Evolutionary conservation across 1,140 invertebrate species (phyloP), one percentile per base, ranked within the genome.

Genomic region (Drosophila mauritiana): DNA sequence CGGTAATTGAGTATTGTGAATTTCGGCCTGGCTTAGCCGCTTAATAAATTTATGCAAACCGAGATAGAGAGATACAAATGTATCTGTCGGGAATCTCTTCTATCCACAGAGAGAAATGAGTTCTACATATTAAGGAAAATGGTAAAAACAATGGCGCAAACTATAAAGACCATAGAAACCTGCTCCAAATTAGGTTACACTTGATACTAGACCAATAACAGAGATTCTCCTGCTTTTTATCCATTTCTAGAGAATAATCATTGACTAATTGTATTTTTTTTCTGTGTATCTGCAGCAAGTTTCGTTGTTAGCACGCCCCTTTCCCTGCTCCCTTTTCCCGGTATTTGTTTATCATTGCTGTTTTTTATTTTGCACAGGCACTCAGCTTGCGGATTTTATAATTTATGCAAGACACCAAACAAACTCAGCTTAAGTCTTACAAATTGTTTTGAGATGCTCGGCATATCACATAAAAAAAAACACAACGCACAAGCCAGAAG

Each of bases 371-470:
- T 56, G 67, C 51, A 57, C 51, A n/a, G 65, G 52, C 67, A 70
- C 68, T 72, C 65, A 53, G 76, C 81, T 49, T 84, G 65, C 80
- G 72, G 64, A 62, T 68, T 89, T 79, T 88, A 83, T 88, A 88
- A 88, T 88, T 88, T 88, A 88, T 88, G 79, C 83, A 72, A 73
- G 84, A 88, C 75, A 83, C 83, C 83, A 79, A 79, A 67, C 83
- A 72, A 82, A 76, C 74, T 72, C 79, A 51, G 67, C 83, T 82
- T 73, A 83, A 88, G 72, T 76, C 79, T 76, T 83, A 88, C 83
- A 83, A 89, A 88, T 86, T 86, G 83, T 86, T 88, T 86, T 82
- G 69, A 78, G 79, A 83, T 86, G 83, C 83, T 79, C 49, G 54
- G 58, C 75, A 81, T 84, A 80, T 77, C 80, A 84, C 68, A 80